Conservation (phyloP, 2,888 invertebrate species). For the Lepidochitona cinerea region DNA sequence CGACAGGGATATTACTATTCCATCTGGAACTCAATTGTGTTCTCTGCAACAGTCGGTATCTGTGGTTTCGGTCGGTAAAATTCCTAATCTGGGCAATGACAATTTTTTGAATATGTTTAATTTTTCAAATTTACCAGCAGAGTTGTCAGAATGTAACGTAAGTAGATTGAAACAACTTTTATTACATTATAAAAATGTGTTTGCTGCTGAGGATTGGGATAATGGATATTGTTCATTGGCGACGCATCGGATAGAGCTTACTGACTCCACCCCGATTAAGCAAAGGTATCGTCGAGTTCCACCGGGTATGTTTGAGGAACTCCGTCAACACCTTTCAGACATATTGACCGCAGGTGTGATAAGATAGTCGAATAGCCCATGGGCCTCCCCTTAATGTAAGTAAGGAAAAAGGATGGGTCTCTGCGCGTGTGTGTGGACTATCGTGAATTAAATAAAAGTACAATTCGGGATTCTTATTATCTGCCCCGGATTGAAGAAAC, state of each 20-base stretch:
- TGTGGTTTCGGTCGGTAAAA: background rate
- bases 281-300: background rate
- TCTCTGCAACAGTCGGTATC: background rate
- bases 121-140: background rate
- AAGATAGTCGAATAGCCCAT: background rate
- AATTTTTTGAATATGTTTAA: background rate
- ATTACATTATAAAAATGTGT: too few relatives aligned
- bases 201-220: background rate
- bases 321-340: background rate
- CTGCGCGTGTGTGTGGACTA: background rate
- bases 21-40: background rate
- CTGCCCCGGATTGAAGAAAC: background rate
- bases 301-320: background rate
- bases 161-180: background rate
- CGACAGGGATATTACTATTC: background rate
- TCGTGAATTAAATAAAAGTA: background rate
- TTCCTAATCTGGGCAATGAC: background rate
- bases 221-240: background rate
- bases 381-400: background rate
- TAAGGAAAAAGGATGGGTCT: background rate
- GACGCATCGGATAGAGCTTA: background rate
- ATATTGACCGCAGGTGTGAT: background rate
- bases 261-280: background rate
- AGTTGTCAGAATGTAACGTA: background rate
- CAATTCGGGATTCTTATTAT: background rate